Evolutionary conservation across 1,140 invertebrate genomes (phyloP).

Genomic region (Steinernema feltiae): DNA sequence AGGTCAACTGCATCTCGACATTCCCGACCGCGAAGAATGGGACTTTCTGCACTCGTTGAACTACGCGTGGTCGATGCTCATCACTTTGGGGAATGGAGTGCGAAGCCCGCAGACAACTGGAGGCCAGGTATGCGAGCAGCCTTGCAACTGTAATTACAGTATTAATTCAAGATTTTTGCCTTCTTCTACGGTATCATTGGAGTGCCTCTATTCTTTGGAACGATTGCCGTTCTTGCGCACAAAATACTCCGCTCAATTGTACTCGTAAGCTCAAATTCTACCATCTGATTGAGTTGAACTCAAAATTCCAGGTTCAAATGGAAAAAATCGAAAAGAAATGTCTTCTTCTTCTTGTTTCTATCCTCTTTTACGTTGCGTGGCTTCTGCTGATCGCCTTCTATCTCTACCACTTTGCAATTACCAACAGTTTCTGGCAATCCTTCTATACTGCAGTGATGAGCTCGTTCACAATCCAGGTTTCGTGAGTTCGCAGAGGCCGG

Average conservation of each 20-base stretch:
- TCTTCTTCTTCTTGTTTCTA: slow-evolving; percentile 18
- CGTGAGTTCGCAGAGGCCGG: not conserved
- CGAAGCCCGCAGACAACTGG: slow-evolving; percentile 23
- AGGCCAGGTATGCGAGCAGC: slow-evolving; percentile 23
- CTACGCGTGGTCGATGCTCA: slow-evolving; percentile 32
- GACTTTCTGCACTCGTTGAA: slow-evolving; percentile 30
- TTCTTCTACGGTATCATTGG: slow-evolving; percentile 30
- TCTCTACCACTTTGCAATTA: slow-evolving; percentile 23
- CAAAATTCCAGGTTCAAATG: slow-evolving; percentile 14
- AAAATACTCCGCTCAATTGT: slow-evolving; percentile 23
- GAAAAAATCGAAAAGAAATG: not conserved
- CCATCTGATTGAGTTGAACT: too few species aligned
- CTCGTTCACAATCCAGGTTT: slow-evolving; percentile 25
- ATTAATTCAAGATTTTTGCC: slow-evolving; percentile 24
- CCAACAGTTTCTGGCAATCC: slow-evolving; percentile 29
- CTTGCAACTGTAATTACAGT: not conserved
- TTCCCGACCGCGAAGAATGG: slow-evolving; percentile 24
- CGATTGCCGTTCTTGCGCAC: slow-evolving; percentile 24
- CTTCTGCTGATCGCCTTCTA: slow-evolving; percentile 29
- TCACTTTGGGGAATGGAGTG: slow-evolving; percentile 28
- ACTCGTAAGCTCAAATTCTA: too few species aligned
- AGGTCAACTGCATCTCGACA: slow-evolving; percentile 22
- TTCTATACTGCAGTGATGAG: slow-evolving; percentile 24
- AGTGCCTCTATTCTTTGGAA: slow-evolving; percentile 34
- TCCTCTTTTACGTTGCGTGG: slow-evolving; percentile 33